A percentile compares a stretch with the other conserved stretches of the same genome.
Evolutionary conservation across 2,113 vertebrate genomes (phyloP).

Genomic region (Anoura caudifer): DNA sequence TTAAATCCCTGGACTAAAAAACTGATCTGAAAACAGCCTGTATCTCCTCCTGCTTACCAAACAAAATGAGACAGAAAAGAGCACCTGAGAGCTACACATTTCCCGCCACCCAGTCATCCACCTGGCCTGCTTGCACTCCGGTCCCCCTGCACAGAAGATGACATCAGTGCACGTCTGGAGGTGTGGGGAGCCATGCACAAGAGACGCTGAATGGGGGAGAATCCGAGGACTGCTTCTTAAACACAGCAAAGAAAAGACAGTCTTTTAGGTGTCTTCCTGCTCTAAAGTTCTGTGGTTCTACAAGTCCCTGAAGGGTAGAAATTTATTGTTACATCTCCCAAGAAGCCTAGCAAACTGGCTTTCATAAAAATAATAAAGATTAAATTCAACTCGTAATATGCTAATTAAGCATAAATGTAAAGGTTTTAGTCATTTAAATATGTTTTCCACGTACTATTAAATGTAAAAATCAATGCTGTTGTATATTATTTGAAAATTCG

Average conservation of each 20-base stretch:
- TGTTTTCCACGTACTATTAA: neutral
- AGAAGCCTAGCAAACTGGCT: neutral
- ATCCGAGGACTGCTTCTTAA: neutral
- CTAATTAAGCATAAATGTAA: conserved; percentile 5
- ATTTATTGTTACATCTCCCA: neutral
- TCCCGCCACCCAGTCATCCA: neutral
- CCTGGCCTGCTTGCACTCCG: neutral
- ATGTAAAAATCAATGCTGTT: neutral
- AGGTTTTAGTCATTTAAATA: neutral
- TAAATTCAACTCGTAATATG: neutral
- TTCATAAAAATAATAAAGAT: conserved; percentile 4
- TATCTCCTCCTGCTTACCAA: neutral
- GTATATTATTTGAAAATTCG: neutral
- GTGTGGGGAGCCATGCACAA: neutral
- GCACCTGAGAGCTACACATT: neutral
- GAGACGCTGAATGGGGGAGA: neutral
- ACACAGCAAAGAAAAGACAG: neutral
- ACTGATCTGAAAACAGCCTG: neutral
- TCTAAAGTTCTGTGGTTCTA: neutral
- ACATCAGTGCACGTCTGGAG: neutral
- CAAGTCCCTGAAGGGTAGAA: neutral
- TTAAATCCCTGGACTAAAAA: neutral
- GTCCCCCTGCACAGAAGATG: neutral
- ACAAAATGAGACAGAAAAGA: neutral
- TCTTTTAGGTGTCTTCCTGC: neutral